Base-by-base conservation (phyloP, 2,888 invertebrate genomes). In the Gastrophysa polygoni region DNA sequence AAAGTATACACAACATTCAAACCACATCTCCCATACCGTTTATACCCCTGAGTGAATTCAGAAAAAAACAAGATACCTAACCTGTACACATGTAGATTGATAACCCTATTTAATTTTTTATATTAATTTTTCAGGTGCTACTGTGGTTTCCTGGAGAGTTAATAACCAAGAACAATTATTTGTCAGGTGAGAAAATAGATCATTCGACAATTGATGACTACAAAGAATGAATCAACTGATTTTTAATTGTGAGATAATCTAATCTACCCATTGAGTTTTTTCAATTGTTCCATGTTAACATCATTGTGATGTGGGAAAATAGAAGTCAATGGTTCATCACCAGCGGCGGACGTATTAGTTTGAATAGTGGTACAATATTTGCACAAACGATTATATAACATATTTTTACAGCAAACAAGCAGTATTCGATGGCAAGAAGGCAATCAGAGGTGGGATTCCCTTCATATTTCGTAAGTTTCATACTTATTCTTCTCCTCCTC, bases 81-180 rank as follows among this genome's bases (percentile, higher is more conserved):
- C 76, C 77, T 76, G 61, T 68, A 69, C 61, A 65, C 58, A 61
- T 11, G 11, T n/a, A 14, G 24, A 7, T 24, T 46, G 16, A 28
- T 48, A 57, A 24, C 28, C 34, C 46, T 29, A 49, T 57, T 59
- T 59, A 46, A 46, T 58, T 43, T 55, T 65, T 71, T 73, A 64
- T 66, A 61, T 68, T 60, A 50, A 52, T 64, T 75, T 38, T 88
- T 64, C 82, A 96, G 96, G 96, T 82, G 96, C 96, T 69, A 97
- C 96, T 60, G 93, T 97, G 69, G 95, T 96, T 71, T 96, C 96
- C 79, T 97, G 96, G 96, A 87, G 95, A 77, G 95, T 95, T 67
- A 93, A 95, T 83, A 96, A 96, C 83, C 94, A 96, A 83, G 96
- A 97, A 83, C 95, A 96, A 81, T 87, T 97, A 80, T 97, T 96